phyloP scores from a whole-genome alignment of 2,113 vertebrate species.

The Capra hircus region DNA sequence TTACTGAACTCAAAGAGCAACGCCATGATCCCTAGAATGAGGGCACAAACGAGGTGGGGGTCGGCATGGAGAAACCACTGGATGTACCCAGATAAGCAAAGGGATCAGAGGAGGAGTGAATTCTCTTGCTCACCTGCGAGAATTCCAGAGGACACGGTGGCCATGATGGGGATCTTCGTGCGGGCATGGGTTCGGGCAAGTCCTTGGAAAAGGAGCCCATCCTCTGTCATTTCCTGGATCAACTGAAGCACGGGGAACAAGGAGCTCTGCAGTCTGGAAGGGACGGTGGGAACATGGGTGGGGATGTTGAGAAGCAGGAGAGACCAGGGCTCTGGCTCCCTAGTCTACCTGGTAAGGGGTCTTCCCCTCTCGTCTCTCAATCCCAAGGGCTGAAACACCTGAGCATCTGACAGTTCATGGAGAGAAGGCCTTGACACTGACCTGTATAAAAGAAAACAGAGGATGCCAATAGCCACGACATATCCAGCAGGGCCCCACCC shows the following conservation, averaged over 20 bases:
- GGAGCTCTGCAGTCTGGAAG: background rate
- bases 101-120: background rate
- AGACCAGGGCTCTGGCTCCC: background rate
- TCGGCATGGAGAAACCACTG: background rate
- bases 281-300: fast-evolving
- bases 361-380: background rate
- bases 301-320: background rate
- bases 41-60: background rate
- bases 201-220: background rate
- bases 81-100: background rate
- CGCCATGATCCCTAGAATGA: background rate
- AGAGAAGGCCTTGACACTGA: background rate
- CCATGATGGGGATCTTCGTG: background rate
- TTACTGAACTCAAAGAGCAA: background rate
- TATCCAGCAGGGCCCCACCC: conserved; percentile 90
- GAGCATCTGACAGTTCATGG: background rate
- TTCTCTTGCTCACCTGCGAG: background rate
- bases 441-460: background rate
- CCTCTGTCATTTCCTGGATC: background rate
- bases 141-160: background rate
- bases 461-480: conserved; percentile 79
- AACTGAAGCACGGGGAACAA: background rate
- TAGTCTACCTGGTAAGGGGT: background rate
- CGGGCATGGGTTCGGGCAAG: background rate
- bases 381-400: background rate